Evolutionary conservation across 92 coral and sea anemone genomes (phyloP).

Genomic region (Blastomussa wellsi): DNA sequence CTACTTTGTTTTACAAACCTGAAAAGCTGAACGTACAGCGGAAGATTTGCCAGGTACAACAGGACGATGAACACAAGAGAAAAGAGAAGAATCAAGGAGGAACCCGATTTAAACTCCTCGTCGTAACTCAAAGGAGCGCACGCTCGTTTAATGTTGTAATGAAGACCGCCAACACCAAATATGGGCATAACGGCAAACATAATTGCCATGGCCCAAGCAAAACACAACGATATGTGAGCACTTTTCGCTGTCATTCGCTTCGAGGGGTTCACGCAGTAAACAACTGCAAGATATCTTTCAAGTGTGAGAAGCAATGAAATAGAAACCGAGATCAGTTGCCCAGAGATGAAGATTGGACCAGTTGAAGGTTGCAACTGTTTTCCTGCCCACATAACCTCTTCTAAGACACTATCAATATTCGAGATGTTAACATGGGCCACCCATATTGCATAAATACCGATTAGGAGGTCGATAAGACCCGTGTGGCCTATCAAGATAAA

Average conservation of each 20-base stretch:
- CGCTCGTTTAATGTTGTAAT: slow-evolving; percentile 78
- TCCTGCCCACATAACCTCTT: slow-evolving; percentile 83
- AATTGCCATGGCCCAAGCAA: slow-evolving; percentile 61
- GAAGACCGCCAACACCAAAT: slow-evolving; percentile 79
- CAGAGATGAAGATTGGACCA: slow-evolving; percentile 80
- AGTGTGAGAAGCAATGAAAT: slow-evolving; percentile 65
- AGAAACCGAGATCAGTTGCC: slow-evolving; percentile 65
- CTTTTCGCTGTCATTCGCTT: slow-evolving; percentile 51
- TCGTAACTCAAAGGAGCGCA: slow-evolving; percentile 79
- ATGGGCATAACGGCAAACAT: slow-evolving; percentile 65
- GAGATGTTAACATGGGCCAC: slow-evolving; percentile 68
- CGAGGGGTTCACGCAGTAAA: slow-evolving; percentile 65
- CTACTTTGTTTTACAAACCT: slow-evolving; percentile 66
- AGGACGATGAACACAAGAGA: slow-evolving; percentile 55
- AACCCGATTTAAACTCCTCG: slow-evolving; percentile 49
- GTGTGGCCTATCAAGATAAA: slow-evolving; percentile 63
- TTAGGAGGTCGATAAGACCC: slow-evolving; percentile 58
- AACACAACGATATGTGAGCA: slow-evolving; percentile 47
- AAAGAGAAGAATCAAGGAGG: slow-evolving; percentile 60
- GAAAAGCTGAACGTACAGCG: slow-evolving; percentile 61
- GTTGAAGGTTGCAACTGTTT: slow-evolving; percentile 73
- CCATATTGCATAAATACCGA: slow-evolving; percentile 66
- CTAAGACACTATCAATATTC: slow-evolving; percentile 56
- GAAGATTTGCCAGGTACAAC: slow-evolving; percentile 61
- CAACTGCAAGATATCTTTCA: slow-evolving; percentile 71